These are phyloP conservation scores for Neotoxoptera formosana DNA, from an alignment of 1,140 invertebrate genomes.

Conservation along the genomic window DNA sequence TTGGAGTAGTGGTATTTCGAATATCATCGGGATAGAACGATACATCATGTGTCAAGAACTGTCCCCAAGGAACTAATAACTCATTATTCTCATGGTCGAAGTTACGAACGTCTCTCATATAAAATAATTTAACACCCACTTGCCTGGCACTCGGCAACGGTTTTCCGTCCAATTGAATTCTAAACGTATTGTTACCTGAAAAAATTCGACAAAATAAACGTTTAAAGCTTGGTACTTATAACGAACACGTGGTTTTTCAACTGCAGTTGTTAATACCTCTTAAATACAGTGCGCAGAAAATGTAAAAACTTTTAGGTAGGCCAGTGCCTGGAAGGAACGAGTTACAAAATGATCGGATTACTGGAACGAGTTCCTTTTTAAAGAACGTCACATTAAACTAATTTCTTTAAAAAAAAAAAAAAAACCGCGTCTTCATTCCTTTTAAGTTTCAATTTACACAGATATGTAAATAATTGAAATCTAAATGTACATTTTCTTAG, in stretches of 20 bases:
- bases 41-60: slow-evolving; percentile 38
- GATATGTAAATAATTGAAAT: no score
- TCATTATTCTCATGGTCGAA: neutral
- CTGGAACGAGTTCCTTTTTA: no score
- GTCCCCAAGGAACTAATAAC: slow-evolving; percentile 32
- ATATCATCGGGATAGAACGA: slow-evolving; percentile 26
- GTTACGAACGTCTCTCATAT: slow-evolving; percentile 63
- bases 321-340: no score
- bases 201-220: neutral
- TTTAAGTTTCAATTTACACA: no score
- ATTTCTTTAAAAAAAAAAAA: no score
- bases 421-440: no score
- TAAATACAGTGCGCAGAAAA: neutral
- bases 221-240: neutral
- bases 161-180: slow-evolving; percentile 63
- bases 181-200: slow-evolving; percentile 61
- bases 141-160: slow-evolving; percentile 67
- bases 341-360: no score
- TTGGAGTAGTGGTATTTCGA: neutral
- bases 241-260: neutral
- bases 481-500: no score
- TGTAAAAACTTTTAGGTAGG: neutral
- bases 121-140: slow-evolving; percentile 66
- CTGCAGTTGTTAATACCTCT: neutral
- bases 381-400: no score